Evolutionary conservation across 2,797 vertebrate genomes (phyloP).

Genomic region (Ciconia nigra): DNA sequence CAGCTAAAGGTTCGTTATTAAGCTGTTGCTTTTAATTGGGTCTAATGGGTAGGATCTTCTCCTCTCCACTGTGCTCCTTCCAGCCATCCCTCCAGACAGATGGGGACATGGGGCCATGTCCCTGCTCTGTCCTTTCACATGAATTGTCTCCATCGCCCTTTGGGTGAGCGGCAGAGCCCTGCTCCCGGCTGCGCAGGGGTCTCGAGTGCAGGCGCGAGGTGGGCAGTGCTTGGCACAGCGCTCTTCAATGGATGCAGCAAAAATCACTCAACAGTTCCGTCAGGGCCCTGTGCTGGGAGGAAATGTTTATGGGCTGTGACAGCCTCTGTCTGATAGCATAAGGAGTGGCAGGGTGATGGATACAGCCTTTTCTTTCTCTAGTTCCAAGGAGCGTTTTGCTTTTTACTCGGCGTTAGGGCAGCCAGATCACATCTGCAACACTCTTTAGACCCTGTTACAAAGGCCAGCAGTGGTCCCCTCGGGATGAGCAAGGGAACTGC

Average conservation of each 20-base stretch:
- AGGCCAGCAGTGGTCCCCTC: not conserved
- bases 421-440: not conserved
- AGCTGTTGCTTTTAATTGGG: not conserved
- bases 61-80: not conserved
- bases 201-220: rapidly evolving
- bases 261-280: not conserved
- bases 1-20: not conserved
- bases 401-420: not conserved
- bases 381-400: not conserved
- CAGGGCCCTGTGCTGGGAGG: not conserved
- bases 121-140: not conserved
- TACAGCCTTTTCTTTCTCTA: not conserved
- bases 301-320: not conserved
- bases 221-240: too few species aligned
- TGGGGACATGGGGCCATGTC: not conserved
- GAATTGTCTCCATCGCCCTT: rapidly evolving
- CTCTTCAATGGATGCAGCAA: not conserved
- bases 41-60: not conserved
- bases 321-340: not conserved
- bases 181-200: rapidly evolving
- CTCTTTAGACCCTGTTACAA: rapidly evolving
- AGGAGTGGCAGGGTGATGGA: not conserved
- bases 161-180: rapidly evolving
- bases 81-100: not conserved
- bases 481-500: not conserved